These are phyloP conservation scores for Apotomis capreana DNA, from an alignment of 2,888 invertebrate genomes.

Conservation along the genomic window DNA sequence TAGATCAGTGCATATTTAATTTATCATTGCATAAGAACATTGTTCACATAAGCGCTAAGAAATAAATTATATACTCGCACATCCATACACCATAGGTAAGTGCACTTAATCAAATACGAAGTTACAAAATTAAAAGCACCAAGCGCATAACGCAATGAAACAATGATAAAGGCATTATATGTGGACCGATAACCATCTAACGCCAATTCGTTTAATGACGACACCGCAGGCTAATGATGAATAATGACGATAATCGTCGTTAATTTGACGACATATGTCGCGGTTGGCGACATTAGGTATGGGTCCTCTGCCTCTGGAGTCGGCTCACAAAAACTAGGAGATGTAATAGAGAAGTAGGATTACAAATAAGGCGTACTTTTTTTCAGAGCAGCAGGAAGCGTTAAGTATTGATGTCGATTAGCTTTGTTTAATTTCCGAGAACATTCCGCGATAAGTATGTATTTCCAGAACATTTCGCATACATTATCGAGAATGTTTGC, in stretches of 20 bases:
- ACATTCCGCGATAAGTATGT: no score
- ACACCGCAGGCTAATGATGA: conserved; percentile 40
- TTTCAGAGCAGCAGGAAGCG: no score
- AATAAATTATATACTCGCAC: not conserved
- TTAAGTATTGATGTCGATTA: no score
- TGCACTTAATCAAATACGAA: conserved; percentile 7
- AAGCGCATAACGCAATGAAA: conserved; percentile 31
- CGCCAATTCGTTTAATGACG: conserved; percentile 44
- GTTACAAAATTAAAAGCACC: conserved; percentile 27
- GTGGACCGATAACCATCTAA: conserved; percentile 44
- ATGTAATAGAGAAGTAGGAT: not conserved
- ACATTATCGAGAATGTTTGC: no score
- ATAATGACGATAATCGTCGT: conserved; percentile 43
- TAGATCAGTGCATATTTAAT: not conserved
- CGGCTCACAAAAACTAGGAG: not conserved
- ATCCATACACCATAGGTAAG: no score
- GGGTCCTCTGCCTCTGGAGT: not conserved
- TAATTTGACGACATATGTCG: conserved; percentile 41
- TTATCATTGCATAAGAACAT: no score
- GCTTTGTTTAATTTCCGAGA: no score
- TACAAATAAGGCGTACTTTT: no score
- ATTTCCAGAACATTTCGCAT: no score
- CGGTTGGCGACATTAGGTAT: conserved; percentile 23
- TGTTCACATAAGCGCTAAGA: no score
- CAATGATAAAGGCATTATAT: conserved; percentile 31